Base-by-base conservation (phyloP, 2,113 vertebrate species). In the Coracopsis vasa region DNA sequence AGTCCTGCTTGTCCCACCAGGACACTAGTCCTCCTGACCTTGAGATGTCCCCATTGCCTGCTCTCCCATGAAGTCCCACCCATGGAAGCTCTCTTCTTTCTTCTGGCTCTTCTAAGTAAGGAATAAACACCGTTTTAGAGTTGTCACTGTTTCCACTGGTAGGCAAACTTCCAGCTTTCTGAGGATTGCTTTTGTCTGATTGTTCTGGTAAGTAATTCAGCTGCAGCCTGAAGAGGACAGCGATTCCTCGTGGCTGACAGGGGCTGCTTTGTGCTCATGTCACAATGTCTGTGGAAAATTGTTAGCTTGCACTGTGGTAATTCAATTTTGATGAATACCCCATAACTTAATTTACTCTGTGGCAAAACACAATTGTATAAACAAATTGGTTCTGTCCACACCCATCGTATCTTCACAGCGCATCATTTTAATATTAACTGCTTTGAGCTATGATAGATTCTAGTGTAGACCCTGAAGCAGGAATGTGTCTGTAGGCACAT, bases 381-480 rank as follows among this genome's bases (percentile, higher is more conserved):
- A 93, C 92, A 93, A 95, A 95, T 96, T 82, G 77, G 35, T 82
- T 91, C 97, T 97, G 94, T 97, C 97, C 86, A 94, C 97, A 96
- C 97, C 95, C 95, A 39, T 88, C 8, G 39, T 97, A 88, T 80
- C 50, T 94, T 95, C 69, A 16, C 21, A 27, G 66, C 51, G 14
- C 37, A 82, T 77, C 45, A 51, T 95, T 95, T 95, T 78, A 94
- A 86, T 94, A 95, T 86, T 77, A 86, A 91, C 78, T 0, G 0
- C 79, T 88, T 83, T 18, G 51, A 70, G 67, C 54, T 62, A 15
- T 60, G 54, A 44, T 37, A 66, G 61, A 17, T 66, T 29, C 7
- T 20, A 35, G 29, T 15, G 33, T 48, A 53, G 60, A 20, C 8
- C 28, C 62, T 58, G 39, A 44, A 71, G 37, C 11, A 81, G 58